These are phyloP conservation scores for Trisateles emortualis DNA, from an alignment of 2,888 invertebrate species.

Conservation along the genomic window DNA sequence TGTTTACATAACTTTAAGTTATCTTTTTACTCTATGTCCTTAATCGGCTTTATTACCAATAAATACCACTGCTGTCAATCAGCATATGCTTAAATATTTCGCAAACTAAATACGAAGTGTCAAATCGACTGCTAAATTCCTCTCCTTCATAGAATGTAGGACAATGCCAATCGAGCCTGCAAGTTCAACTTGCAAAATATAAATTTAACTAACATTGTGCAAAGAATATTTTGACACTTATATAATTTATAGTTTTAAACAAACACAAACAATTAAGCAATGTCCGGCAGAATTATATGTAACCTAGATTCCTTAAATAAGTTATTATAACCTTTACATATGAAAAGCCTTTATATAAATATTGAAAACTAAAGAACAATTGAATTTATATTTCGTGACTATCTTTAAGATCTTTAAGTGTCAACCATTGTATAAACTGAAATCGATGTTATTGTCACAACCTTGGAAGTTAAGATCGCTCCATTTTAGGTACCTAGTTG, in stretches of 20 bases:
- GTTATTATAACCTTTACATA: constrained; percentile 11
- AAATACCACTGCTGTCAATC: constrained; percentile 14
- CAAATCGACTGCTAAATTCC: constrained; percentile 63
- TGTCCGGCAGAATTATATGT: background rate
- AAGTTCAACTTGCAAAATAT: constrained; percentile 40
- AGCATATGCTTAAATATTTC: constrained; percentile 25
- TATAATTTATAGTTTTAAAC: constrained; percentile 1
- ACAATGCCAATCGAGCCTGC: constrained; percentile 67
- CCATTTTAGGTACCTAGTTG: constrained; percentile 46
- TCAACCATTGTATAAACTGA: background rate
- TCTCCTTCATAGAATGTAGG: constrained; percentile 66
- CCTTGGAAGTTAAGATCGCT: constrained; percentile 54
- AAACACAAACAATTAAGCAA: background rate
- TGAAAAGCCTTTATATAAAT: constrained; percentile 23
- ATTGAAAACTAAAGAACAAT: background rate
- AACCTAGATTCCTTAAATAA: background rate
- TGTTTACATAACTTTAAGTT: background rate
- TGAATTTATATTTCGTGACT: background rate
- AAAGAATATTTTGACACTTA: constrained; percentile 7
- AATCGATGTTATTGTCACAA: constrained; percentile 51
- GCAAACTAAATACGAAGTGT: constrained; percentile 44
- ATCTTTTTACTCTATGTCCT: background rate
- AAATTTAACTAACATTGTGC: constrained; percentile 6
- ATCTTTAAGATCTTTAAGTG: background rate
- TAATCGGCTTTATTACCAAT: constrained; percentile 4